Evolutionary conservation across 2,888 invertebrate genomes (phyloP).

Genomic region (Eulithis testata): DNA sequence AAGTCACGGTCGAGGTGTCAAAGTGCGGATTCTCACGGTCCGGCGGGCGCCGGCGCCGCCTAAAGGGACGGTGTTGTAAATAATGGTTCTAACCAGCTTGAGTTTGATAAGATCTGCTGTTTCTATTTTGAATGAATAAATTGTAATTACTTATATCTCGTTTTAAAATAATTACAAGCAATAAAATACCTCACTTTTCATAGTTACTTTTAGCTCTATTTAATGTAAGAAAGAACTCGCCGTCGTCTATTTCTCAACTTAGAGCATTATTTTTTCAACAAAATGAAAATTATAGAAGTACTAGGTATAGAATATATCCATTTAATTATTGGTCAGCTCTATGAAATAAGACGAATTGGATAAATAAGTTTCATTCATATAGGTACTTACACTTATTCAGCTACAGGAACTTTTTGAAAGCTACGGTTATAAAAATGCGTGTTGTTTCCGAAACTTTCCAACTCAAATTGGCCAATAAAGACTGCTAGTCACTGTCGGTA

Average conservation of each 20-base stretch:
- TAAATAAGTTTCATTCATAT: too few species aligned
- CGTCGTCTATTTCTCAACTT: too few species aligned
- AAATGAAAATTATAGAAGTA: too few species aligned
- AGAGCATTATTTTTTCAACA: too few species aligned
- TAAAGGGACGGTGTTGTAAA: constrained; percentile 16
- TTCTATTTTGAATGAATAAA: constrained; percentile 3
- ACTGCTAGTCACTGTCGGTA: constrained; percentile 18
- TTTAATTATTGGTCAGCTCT: too few species aligned
- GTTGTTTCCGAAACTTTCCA: constrained; percentile 18
- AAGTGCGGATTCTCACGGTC: constrained; percentile 63
- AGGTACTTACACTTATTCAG: too few species aligned
- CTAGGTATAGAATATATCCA: too few species aligned
- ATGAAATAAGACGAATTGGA: too few species aligned
- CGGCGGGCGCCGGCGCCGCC: constrained; percentile 56
- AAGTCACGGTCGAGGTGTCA: constrained; percentile 66
- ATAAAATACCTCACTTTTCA: not conserved
- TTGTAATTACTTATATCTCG: not conserved
- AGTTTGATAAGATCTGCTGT: not conserved
- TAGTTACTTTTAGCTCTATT: too few species aligned
- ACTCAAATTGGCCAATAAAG: constrained; percentile 24
- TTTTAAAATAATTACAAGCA: not conserved
- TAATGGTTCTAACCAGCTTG: constrained; percentile 12
- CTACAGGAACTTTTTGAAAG: not conserved
- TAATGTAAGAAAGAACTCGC: too few species aligned
- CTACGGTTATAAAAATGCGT: not conserved